phyloP scores from a whole-genome alignment of 2,888 invertebrate genomes.

The Periphyllus acericola region DNA sequence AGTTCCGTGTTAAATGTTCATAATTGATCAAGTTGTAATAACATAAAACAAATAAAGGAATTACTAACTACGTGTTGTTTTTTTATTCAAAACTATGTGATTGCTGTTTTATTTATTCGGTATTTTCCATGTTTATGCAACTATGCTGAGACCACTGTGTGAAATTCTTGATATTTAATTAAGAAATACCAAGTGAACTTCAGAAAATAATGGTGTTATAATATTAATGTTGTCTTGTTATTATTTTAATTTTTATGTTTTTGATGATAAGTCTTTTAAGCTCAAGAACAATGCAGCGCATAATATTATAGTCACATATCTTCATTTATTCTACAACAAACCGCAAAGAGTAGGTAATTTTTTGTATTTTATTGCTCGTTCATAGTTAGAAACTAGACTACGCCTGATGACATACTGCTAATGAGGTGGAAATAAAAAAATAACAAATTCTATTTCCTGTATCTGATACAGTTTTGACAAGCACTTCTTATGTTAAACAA shows the following conservation, averaged over 20 bases:
- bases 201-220: background rate
- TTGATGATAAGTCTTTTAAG: too few relatives aligned
- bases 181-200: background rate
- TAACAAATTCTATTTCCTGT: background rate
- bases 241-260: too few relatives aligned
- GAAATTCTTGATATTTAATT: background rate
- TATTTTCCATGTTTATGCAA: background rate
- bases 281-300: too few relatives aligned
- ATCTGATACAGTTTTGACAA: background rate
- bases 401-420: background rate
- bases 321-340: too few relatives aligned
- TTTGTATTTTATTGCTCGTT: too few relatives aligned
- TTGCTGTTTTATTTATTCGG: background rate
- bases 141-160: background rate
- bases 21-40: constrained; percentile 21
- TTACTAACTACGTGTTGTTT: constrained; percentile 18
- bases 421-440: background rate
- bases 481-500: background rate
- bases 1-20: constrained; percentile 29
- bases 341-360: too few relatives aligned
- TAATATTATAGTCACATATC: too few relatives aligned
- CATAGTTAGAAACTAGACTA: background rate
- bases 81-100: background rate
- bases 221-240: too few relatives aligned
- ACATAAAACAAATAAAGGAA: constrained; percentile 37